Evolutionary conservation across 1,140 invertebrate genomes (phyloP).

Genomic region (Ladona fulva): DNA sequence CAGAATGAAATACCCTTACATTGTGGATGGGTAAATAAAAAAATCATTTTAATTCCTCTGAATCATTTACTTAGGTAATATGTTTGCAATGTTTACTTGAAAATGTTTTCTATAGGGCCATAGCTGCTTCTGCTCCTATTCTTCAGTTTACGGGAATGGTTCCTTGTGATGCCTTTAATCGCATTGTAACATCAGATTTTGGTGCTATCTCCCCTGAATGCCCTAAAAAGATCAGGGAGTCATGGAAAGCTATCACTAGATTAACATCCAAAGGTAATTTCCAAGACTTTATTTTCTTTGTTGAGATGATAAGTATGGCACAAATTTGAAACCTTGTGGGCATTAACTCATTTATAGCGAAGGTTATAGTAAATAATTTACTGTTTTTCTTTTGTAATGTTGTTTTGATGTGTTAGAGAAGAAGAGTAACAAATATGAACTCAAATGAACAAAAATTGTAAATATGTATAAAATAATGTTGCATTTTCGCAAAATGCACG

Average conservation of each 20-base stretch:
- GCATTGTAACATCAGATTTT: constrained; percentile 74
- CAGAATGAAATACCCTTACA: constrained; percentile 90
- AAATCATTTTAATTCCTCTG: no score
- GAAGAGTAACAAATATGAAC: no score
- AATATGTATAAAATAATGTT: no score
- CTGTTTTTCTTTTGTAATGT: no score
- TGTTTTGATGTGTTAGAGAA: no score
- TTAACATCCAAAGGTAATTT: constrained; percentile 40
- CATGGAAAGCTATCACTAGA: constrained; percentile 66
- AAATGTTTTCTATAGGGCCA: constrained; percentile 52
- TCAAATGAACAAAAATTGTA: no score
- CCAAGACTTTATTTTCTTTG: not conserved
- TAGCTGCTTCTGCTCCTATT: constrained; percentile 92
- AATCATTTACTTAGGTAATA: no score
- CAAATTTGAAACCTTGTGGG: no score
- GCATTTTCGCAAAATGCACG: no score
- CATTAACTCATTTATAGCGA: no score
- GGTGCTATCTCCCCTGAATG: constrained; percentile 51
- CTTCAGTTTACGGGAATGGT: constrained; percentile 77
- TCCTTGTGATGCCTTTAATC: constrained; percentile 66
- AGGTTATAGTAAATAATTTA: no score
- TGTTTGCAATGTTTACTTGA: not conserved
- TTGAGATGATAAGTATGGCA: no score
- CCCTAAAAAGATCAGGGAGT: constrained; percentile 59
- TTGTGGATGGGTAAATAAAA: constrained; percentile 55